Base-by-base conservation (phyloP, 2,113 vertebrate species). In the Vanacampus margaritifer region DNA sequence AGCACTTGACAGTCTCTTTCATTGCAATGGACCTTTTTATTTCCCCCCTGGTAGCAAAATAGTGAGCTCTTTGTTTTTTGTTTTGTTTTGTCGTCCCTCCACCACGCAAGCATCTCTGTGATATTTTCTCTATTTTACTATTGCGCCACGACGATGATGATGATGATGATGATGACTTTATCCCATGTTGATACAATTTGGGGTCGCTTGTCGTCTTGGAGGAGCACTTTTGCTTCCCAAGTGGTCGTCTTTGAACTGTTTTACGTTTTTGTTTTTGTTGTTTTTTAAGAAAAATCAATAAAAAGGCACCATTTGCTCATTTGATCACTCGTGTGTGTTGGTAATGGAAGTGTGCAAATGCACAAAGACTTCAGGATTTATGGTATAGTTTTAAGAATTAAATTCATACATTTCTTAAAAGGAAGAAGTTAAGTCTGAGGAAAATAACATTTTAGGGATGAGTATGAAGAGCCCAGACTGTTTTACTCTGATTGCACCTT, bases 1-100 rank as follows among this genome's bases (percentile, higher is more conserved):
- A 92, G 92, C 92, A 93, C 92, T 93, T 93, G 91, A 85, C 89
- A 89, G 88, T 91, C 86, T 92, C 88, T 92, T 89, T 91, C 84
- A 88, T 90, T 91, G 90, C 88, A 87, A 91, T 91, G 91, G 91
- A 92, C 89, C 89, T 91, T 84, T 83, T 79, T 86, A 14, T 23
- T 80, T 89, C 84, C 91, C 90, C 87, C 91, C 88, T 91, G 88
- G 87, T 93, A 92, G 91, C 88, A 90, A 85, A 89, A 57, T 92
- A 90, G 91, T 92, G 88, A 92, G 91, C 83, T 91, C 86, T 90
- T 88, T 88, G 80, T 89, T 62, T 92, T 89, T 90, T 90, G 86
- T 93, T 91, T 90, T 90, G 90, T 91, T 89, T 17, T 26, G 39
- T n/a, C 39, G 3, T 43, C 14, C 5, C 60, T 24, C 36, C 13